Conservation (phyloP, 2,888 invertebrate genomes). For the Camponotus fellah region DNA sequence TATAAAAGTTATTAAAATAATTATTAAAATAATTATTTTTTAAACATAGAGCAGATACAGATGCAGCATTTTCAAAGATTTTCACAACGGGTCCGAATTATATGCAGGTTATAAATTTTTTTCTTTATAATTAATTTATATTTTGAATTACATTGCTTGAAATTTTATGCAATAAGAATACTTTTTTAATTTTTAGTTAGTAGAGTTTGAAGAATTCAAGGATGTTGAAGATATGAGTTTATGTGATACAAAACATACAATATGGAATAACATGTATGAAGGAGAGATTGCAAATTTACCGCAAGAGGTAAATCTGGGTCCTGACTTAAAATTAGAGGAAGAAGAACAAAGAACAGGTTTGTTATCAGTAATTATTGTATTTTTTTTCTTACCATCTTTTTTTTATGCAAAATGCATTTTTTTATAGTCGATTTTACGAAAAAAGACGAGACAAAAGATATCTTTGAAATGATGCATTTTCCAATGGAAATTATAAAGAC, state of each 20-base stretch:
- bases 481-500: slow-evolving; percentile 20
- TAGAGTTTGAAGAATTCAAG: background rate
- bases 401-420: slow-evolving; percentile 5
- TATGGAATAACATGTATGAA: background rate
- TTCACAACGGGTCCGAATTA: background rate
- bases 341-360: slow-evolving; percentile 73
- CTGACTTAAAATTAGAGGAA: slow-evolving; percentile 71
- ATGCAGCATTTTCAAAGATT: background rate
- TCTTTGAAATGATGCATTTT: slow-evolving; percentile 18
- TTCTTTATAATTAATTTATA: background rate
- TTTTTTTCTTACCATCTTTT: slow-evolving; percentile 18
- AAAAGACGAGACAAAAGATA: background rate
- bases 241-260: background rate
- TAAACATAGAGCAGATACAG: background rate
- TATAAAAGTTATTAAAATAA: background rate
- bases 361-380: slow-evolving; percentile 61
- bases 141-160: slow-evolving; percentile 41
- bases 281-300: background rate
- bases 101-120: slow-evolving; percentile 45
- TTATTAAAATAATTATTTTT: slow-evolving; percentile 9
- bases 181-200: background rate
- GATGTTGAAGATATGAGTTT: background rate
- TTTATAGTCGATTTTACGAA: slow-evolving; percentile 4
- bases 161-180: slow-evolving; percentile 66
- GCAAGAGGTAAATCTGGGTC: slow-evolving; percentile 74